Evolutionary conservation across 2,113 vertebrate genomes (phyloP).

Genomic region (Laticauda laticaudata): DNA sequence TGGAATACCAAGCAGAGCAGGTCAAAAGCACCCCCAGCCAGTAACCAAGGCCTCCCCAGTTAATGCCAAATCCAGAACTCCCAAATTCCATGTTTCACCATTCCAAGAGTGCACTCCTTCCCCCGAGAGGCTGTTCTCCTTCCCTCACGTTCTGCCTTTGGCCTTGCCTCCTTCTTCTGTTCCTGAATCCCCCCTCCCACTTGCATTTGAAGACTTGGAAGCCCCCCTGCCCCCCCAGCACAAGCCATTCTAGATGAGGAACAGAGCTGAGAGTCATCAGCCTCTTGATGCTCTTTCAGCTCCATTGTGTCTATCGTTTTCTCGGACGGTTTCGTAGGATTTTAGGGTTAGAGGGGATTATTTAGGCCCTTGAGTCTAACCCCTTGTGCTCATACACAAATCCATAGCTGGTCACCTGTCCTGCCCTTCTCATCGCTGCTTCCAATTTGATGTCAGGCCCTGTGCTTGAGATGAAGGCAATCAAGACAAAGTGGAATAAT

Average conservation of each 20-base stretch:
- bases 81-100: background rate
- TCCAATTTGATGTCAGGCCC: background rate
- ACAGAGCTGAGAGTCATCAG: background rate
- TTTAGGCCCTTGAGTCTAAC: background rate
- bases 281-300: background rate
- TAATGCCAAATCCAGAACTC: background rate
- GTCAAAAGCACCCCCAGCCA: background rate
- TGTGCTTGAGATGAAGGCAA: background rate
- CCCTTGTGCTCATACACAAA: background rate
- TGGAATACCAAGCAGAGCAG: background rate
- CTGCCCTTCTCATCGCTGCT: background rate
- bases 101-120: background rate
- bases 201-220: background rate
- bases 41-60: background rate
- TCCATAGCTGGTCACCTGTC: background rate
- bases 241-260: background rate
- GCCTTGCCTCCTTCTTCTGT: background rate
- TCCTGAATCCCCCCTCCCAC: background rate
- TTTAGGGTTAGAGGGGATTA: background rate
- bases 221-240: background rate
- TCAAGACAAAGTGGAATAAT: background rate
- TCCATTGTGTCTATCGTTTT: background rate
- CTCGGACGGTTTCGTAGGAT: background rate
- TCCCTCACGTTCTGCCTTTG: accelerated
- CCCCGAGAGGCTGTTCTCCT: background rate